Evolutionary conservation across 2,888 invertebrate genomes (phyloP).

Genomic region (Torymus aiolomorphi): DNA sequence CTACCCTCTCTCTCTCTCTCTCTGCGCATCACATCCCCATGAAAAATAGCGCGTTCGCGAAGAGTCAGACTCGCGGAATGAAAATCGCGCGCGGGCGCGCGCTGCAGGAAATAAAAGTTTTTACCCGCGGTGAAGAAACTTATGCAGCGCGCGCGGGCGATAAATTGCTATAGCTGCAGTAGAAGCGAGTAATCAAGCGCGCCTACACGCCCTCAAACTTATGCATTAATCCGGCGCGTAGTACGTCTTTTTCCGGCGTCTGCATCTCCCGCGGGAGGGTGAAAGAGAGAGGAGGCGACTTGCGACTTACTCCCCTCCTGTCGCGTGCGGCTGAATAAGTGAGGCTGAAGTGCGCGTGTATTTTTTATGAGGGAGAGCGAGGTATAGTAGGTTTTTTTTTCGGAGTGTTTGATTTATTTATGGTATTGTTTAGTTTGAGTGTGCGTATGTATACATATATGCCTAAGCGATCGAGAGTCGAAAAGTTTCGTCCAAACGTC

Average conservation of each 20-base stretch:
- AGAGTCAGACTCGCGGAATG: constrained; percentile 1
- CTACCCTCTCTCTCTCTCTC: too few relatives aligned
- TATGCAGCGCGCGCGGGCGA: constrained; percentile 44
- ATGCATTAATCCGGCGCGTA: constrained; percentile 43
- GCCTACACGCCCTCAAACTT: constrained; percentile 21
- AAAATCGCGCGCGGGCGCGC: constrained; percentile 33
- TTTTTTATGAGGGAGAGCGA: constrained; percentile 36
- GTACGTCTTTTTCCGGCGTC: background rate
- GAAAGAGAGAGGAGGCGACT: background rate
- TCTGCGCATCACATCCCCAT: background rate
- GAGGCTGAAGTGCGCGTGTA: constrained; percentile 31
- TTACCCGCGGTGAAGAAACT: constrained; percentile 15
- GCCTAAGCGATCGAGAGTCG: too few relatives aligned
- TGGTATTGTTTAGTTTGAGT: background rate
- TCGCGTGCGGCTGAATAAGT: constrained; percentile 46
- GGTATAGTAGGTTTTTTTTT: background rate
- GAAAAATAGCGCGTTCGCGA: constrained; percentile 10
- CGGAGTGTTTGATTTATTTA: constrained; percentile 24
- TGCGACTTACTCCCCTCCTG: too few relatives aligned
- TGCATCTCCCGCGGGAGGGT: constrained; percentile 14
- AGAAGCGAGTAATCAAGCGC: constrained; percentile 45
- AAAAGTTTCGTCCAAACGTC: background rate
- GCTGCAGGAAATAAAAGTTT: constrained; percentile 43
- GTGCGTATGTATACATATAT: too few relatives aligned
- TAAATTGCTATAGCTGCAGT: constrained; percentile 42